Percentiles rank a stretch among this genome's conserved stretches.
These are phyloP conservation scores for Galerucella nymphaeae DNA, from an alignment of 2,888 invertebrate genomes.

Conservation along the genomic window DNA sequence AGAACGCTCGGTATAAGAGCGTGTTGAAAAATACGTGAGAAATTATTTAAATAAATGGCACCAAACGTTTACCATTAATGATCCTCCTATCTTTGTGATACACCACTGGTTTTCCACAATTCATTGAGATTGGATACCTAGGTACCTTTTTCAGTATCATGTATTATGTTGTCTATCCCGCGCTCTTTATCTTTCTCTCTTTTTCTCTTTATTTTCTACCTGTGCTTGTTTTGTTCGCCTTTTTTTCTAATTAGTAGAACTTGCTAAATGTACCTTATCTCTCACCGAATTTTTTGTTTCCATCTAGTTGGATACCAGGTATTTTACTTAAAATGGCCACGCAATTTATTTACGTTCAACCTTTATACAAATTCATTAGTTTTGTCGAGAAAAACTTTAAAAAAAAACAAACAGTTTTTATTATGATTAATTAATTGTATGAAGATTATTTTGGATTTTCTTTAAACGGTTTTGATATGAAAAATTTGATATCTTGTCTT, in stretches of 20 bases:
- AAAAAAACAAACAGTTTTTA: too few species aligned
- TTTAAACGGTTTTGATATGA: neutral
- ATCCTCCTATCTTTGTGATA: neutral
- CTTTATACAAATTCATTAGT: slow-evolving; percentile 9
- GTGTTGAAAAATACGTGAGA: too few species aligned
- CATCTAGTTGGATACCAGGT: slow-evolving; percentile 52
- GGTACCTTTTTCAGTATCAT: slow-evolving; percentile 41
- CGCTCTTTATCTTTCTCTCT: slow-evolving; percentile 11
- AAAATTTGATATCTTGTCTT: too few species aligned
- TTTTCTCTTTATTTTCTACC: slow-evolving; percentile 43
- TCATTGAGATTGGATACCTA: slow-evolving; percentile 52
- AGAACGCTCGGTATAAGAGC: too few species aligned
- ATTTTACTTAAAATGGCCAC: slow-evolving; percentile 57
- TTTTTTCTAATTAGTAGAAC: slow-evolving; percentile 54
- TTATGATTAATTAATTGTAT: too few species aligned
- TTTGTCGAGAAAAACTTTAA: neutral
- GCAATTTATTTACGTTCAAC: slow-evolving; percentile 41
- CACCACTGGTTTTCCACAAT: slow-evolving; percentile 46
- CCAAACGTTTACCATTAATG: too few species aligned
- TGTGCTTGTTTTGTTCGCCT: slow-evolving; percentile 41
- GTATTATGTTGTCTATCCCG: slow-evolving; percentile 35
- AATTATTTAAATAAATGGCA: too few species aligned
- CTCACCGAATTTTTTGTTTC: slow-evolving; percentile 49
- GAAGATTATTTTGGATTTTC: too few species aligned
- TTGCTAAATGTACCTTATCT: slow-evolving; percentile 53